Conservation (phyloP, 2,797 vertebrate genomes). For the Anolis apletophallus region DNA sequence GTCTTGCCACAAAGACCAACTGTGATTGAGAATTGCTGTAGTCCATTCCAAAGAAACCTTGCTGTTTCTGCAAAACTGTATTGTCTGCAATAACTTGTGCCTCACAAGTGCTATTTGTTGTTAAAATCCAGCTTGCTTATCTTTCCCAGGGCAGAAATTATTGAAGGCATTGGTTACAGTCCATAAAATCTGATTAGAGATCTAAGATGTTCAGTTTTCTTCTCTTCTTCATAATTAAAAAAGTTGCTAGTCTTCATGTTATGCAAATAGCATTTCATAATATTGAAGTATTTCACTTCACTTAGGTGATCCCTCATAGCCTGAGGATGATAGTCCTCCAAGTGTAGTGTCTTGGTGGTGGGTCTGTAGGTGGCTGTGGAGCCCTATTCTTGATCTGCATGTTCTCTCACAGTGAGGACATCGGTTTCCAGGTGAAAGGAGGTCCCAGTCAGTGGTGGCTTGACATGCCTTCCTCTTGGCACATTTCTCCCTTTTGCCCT, state of each 20-base stretch:
- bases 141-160: not conserved
- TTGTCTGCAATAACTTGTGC: not conserved
- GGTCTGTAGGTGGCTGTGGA: no score
- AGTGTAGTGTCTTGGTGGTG: no score
- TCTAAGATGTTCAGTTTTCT: not conserved
- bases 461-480: no score
- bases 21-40: not conserved
- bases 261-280: not conserved
- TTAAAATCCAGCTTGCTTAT: not conserved
- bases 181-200: not conserved
- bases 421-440: no score
- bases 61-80: not conserved
- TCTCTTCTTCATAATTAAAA: not conserved
- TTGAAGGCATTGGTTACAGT: not conserved
- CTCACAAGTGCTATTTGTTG: not conserved
- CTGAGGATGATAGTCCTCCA: no score
- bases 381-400: no score
- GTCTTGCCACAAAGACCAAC: not conserved
- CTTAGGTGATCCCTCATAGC: no score
- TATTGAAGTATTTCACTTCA: no score
- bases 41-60: not conserved
- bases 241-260: not conserved
- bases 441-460: no score
- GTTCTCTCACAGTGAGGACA: no score
- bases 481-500: no score